Evolutionary conservation across 2,888 invertebrate genomes (phyloP).

Genomic region (Hirudinaria manillensis): DNA sequence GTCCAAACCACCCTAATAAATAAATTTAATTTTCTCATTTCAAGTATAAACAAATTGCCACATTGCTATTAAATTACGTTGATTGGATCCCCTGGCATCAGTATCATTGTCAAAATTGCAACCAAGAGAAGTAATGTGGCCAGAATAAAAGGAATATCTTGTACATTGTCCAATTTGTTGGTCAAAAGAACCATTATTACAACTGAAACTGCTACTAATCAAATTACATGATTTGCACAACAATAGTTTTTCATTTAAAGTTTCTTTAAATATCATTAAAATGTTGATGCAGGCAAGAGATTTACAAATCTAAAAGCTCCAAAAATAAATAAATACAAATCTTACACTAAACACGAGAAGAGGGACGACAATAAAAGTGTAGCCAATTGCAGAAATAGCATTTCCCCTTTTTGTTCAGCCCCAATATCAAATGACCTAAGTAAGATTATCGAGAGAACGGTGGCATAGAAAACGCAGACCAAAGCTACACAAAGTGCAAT

Average conservation of each 20-base stretch:
- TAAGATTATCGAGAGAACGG: conserved; percentile 91
- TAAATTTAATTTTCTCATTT: not conserved
- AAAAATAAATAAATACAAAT: too few relatives aligned
- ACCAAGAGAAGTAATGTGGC: conserved; percentile 83
- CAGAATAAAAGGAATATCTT: conserved; percentile 57
- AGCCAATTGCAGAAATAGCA: conserved; percentile 85
- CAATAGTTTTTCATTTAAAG: too few relatives aligned
- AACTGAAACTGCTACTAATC: not conserved
- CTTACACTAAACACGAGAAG: conserved; percentile 85
- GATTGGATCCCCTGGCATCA: conserved; percentile 91
- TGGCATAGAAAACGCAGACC: conserved; percentile 89
- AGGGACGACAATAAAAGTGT: conserved; percentile 89
- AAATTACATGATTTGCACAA: too few relatives aligned
- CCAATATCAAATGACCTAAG: conserved; percentile 87
- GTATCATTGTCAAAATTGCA: conserved; percentile 80
- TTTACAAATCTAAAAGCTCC: too few relatives aligned
- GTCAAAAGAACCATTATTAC: conserved; percentile 75
- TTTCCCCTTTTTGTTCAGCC: conserved; percentile 84
- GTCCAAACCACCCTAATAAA: conserved; percentile 94
- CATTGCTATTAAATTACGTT: conserved; percentile 64
- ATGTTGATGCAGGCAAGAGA: not conserved
- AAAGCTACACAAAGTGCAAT: conserved; percentile 90
- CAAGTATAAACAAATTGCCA: not conserved
- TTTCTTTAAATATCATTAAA: not conserved
- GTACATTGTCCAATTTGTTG: conserved; percentile 81